Evolutionary conservation across 2,888 invertebrate species (phyloP), one percentile per base, ranked within the genome.

Genomic region (Sminthurinus aureus): DNA sequence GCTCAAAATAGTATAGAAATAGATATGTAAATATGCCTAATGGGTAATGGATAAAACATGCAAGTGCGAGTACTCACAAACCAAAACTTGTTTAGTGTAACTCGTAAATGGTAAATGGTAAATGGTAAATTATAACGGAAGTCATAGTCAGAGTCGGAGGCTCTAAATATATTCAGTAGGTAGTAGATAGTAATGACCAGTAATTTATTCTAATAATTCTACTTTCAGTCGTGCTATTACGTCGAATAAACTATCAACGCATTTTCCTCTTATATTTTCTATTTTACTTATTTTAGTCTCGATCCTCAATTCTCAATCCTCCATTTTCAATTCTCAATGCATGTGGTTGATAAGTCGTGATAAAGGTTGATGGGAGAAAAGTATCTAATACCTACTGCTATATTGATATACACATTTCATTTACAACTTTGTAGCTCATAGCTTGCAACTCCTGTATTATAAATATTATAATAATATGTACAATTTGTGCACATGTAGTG

Each of bases 131-230:
- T 20, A 69, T 71, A 69, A 52, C 69, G 80, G 80, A 80, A 80
- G 80, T 80, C 52, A 76, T 20, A 58, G 76, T 38, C 52, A 76
- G 52, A 58, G 76, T 38, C 38, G 6, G 38, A 38, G 38, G 38
- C 38, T 6, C 38, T 38, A 38, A 6, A 6, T 38, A 38, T 1
- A 58, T 76, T 58, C 50, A 52, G 58, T 76, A 52, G 58, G 38
- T 38, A 38, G 38, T 38, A 38, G 58, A 22, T 52, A 76, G 51
- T 76, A 76, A 77, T 26, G 69, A 79, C 24, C 51, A 50, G 71
- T 71, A 80, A 80, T 80, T 80, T 80, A 80, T 80, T 80, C 80
- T 80, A 80, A 80, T 80, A 80, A 80, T 80, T 52, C 51, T 73
- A 80, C 51, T 71, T 51, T 26, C 71, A 51, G 24, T 71, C 80